phyloP scores from a whole-genome alignment of 2,113 vertebrate species.

The Struthidea cinerea region DNA sequence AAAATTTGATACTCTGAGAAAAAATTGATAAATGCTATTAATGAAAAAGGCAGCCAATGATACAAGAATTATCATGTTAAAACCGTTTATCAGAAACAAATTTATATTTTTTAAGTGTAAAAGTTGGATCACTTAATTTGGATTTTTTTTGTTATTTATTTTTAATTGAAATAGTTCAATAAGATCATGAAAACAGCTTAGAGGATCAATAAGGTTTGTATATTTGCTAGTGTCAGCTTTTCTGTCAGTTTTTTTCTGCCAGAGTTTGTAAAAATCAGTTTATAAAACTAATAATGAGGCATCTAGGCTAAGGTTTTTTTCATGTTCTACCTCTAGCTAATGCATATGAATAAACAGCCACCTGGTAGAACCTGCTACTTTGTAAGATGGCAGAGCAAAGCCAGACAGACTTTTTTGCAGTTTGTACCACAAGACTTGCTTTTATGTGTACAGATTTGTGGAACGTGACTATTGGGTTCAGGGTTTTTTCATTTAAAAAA shows the following conservation, averaged over 20 bases:
- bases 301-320: background rate
- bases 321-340: background rate
- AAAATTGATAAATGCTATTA: background rate
- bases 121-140: background rate
- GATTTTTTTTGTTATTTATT: background rate
- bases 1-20: background rate
- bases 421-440: background rate
- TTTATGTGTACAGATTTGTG: background rate
- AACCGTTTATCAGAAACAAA: background rate
- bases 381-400: background rate
- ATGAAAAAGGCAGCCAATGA: background rate
- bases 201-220: background rate
- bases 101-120: background rate
- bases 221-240: background rate
- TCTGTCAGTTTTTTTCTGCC: background rate
- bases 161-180: background rate
- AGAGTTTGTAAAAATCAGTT: background rate
- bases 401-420: background rate
- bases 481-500: background rate
- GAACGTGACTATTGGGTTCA: background rate
- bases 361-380: background rate
- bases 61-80: background rate
- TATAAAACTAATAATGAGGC: background rate
- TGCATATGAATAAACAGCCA: background rate
- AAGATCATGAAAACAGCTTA: background rate